phyloP scores from a whole-genome alignment of 2,888 invertebrate species.

The Gymnosoma rotundatum region DNA sequence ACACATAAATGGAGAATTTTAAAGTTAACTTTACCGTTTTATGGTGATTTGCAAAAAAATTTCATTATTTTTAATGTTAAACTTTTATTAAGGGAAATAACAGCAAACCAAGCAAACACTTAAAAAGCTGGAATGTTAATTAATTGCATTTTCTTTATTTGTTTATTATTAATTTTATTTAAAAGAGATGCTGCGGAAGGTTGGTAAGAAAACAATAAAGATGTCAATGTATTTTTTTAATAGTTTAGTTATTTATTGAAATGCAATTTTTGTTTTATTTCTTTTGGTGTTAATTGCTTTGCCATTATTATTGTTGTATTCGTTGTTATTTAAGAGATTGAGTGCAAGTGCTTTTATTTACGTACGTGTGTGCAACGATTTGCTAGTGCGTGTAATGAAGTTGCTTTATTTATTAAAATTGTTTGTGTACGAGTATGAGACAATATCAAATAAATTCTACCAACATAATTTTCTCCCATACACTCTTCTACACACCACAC shows the following conservation, averaged over 20 bases:
- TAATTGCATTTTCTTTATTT: conserved; percentile 54
- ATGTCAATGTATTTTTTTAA: neutral
- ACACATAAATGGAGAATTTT: too few relatives aligned
- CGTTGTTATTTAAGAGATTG: conserved; percentile 46
- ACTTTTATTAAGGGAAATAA: too few relatives aligned
- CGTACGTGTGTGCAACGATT: conserved; percentile 13
- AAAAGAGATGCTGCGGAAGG: neutral
- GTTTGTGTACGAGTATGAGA: conserved; percentile 32
- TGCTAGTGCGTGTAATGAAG: conserved; percentile 68
- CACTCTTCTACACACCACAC: neutral
- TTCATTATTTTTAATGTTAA: too few relatives aligned
- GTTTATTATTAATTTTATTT: conserved; percentile 59
- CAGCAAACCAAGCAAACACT: too few relatives aligned
- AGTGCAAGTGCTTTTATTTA: conserved; percentile 5
- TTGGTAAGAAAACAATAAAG: neutral
- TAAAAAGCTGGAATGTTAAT: too few relatives aligned
- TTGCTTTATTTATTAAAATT: conserved; percentile 68
- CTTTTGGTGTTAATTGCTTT: conserved; percentile 70
- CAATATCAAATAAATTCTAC: conserved; percentile 28
- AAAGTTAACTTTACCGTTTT: too few relatives aligned
- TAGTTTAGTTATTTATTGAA: conserved; percentile 67
- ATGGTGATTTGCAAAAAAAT: too few relatives aligned
- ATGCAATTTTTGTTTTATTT: conserved; percentile 67
- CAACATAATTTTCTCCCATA: neutral
- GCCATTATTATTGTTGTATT: conserved; percentile 54